These are phyloP conservation scores for Colostygia pectinataria DNA, from an alignment of 2,888 invertebrate genomes.

Conservation along the genomic window DNA sequence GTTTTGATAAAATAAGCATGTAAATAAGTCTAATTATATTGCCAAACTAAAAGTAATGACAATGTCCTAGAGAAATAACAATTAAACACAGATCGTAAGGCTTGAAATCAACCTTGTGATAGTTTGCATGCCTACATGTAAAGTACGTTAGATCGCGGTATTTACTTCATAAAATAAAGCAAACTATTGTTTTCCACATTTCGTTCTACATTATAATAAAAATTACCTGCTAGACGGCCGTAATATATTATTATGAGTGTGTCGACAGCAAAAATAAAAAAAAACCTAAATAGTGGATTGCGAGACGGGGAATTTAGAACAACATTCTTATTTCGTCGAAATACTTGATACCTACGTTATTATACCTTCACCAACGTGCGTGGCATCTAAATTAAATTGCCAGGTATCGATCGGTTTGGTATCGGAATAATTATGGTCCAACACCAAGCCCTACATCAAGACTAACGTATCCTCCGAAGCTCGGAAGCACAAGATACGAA, in stretches of 20 bases:
- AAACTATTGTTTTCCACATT: conserved; percentile 37
- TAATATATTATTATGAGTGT: too few relatives aligned
- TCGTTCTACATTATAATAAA: conserved; percentile 41
- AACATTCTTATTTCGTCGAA: conserved; percentile 1
- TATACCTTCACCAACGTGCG: too few relatives aligned
- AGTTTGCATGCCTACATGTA: conserved; percentile 15
- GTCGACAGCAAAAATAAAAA: conserved; percentile 36
- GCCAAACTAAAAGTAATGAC: too few relatives aligned
- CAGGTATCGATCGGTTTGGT: too few relatives aligned
- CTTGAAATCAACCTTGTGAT: conserved; percentile 32
- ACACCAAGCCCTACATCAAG: too few relatives aligned
- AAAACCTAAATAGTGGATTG: conserved; percentile 8
- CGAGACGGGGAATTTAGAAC: conserved; percentile 4
- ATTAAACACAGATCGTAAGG: conserved; percentile 12
- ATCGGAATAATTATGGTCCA: too few relatives aligned
- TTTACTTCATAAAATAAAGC: conserved; percentile 30
- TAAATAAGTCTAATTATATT: too few relatives aligned
- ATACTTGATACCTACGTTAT: too few relatives aligned
- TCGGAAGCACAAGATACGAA: too few relatives aligned
- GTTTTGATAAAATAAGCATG: too few relatives aligned
- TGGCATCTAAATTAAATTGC: too few relatives aligned
- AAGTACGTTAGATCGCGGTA: conserved; percentile 28
- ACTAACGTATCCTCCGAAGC: too few relatives aligned
- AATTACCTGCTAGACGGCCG: conserved; percentile 21
- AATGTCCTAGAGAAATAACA: conserved; percentile 3